Conservation (phyloP, 2,797 vertebrate species). For the Manis crassicaudata region DNA sequence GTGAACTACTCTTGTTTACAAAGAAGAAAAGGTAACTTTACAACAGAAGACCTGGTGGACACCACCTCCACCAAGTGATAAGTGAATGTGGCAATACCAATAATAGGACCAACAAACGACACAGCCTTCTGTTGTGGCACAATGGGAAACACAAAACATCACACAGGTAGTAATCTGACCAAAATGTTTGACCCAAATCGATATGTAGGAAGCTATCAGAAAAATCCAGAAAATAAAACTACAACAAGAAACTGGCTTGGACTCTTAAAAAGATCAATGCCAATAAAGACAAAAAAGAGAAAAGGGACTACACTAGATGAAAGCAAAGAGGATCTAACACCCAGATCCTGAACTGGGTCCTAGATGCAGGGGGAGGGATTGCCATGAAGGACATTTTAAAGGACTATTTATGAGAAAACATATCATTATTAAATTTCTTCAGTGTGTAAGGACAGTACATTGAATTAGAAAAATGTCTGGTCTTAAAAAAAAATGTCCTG, state of each 20-base stretch:
- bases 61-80: not conserved
- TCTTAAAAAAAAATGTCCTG: not conserved
- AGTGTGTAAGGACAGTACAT: not conserved
- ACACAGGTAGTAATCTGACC: not conserved
- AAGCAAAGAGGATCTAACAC: not conserved
- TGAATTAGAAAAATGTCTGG: not conserved
- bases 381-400: not conserved
- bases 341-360: not conserved
- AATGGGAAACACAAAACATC: not conserved
- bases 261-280: not conserved
- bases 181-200: not conserved
- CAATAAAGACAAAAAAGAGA: not conserved
- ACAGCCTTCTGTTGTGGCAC: not conserved
- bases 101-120: not conserved
- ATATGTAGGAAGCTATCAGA: not conserved
- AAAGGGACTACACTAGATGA: not conserved
- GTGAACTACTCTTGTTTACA: not conserved
- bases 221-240: constrained; percentile 1
- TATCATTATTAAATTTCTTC: not conserved
- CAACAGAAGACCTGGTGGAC: not conserved
- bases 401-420: not conserved
- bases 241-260: not conserved
- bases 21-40: constrained; percentile 12
- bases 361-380: not conserved
- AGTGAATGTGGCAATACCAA: not conserved